A percentile compares a stretch with the other conserved stretches of the same genome.
Conservation (phyloP, 2,888 invertebrate genomes). For the Heliconius hortense region DNA sequence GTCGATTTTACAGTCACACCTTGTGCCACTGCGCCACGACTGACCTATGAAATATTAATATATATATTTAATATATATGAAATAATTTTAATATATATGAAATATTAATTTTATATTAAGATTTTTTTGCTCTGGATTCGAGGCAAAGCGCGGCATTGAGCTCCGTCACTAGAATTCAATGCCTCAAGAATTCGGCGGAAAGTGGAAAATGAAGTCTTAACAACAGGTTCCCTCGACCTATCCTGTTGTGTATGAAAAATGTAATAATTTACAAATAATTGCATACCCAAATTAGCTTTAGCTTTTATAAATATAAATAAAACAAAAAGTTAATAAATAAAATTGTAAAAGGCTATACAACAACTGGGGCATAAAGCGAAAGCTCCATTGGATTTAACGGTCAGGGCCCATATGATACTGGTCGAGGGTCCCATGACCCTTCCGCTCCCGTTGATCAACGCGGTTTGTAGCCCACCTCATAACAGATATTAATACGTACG, state of each 20-base stretch:
- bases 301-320: neutral
- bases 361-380: constrained; percentile 27
- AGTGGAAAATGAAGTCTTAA: no score
- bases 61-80: no score
- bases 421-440: constrained; percentile 54
- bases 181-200: no score
- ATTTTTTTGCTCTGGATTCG: no score
- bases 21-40: no score
- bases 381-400: constrained; percentile 27
- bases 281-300: neutral
- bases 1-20: no score
- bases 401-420: constrained; percentile 49
- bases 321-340: neutral
- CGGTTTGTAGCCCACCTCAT: constrained; percentile 58
- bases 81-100: no score
- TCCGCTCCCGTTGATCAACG: constrained; percentile 66
- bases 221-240: no score
- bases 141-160: no score
- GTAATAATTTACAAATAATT: neutral
- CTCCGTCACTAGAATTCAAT: no score
- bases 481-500: constrained; percentile 55
- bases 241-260: neutral
- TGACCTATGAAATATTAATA: no score
- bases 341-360: constrained; percentile 20
- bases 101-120: no score